Evolutionary conservation across 2,888 invertebrate species (phyloP).

Genomic region (Lingula anatina): DNA sequence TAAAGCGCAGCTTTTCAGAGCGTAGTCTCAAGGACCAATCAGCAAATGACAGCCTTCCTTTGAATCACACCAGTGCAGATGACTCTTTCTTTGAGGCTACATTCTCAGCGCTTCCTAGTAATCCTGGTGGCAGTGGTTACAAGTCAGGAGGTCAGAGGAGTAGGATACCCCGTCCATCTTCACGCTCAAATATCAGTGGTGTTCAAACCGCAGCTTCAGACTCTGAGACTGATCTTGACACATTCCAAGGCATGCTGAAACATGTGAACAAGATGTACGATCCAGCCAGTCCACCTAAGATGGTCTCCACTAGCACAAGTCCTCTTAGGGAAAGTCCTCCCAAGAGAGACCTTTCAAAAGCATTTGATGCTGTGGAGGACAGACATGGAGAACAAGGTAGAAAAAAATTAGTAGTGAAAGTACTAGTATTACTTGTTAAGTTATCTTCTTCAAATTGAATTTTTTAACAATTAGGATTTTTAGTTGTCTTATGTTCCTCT

Average conservation of each 20-base stretch:
- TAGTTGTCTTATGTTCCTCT: too few species aligned
- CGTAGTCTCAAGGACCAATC: not conserved
- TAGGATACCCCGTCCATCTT: not conserved
- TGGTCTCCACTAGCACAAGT: too few species aligned
- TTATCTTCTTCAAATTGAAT: too few species aligned
- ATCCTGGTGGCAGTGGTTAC: not conserved
- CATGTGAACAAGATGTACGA: constrained; percentile 6
- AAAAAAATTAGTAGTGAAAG: too few species aligned
- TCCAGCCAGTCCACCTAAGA: too few species aligned
- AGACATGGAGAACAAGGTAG: too few species aligned
- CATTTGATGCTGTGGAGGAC: too few species aligned
- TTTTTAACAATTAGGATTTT: too few species aligned
- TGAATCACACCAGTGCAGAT: too few species aligned
- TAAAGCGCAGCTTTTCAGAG: not conserved
- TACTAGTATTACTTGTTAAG: too few species aligned
- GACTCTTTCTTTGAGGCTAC: not conserved
- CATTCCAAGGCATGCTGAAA: constrained; percentile 4
- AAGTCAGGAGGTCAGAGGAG: not conserved
- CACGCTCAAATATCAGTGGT: not conserved
- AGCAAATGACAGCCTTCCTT: not conserved
- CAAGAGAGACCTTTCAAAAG: too few species aligned
- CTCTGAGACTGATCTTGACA: constrained; percentile 1
- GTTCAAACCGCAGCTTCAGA: not conserved
- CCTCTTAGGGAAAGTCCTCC: too few species aligned
- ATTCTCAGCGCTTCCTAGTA: not conserved